Base-by-base conservation (phyloP, 1,140 invertebrate genomes). In the Colletes latitarsis region DNA sequence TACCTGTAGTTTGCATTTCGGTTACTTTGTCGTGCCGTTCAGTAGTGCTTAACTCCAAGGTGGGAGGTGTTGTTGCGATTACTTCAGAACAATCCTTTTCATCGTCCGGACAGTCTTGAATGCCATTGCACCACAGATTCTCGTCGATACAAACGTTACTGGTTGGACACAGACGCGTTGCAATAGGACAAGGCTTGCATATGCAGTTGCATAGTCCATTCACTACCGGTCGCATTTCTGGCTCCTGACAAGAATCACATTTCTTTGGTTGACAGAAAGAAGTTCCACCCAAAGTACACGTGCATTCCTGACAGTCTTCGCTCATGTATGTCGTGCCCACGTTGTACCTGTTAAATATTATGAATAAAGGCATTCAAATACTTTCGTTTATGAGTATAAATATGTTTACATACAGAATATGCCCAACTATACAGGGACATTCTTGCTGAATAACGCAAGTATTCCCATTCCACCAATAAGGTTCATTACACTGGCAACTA, bases 101-200 rank as follows among this genome's bases (percentile, higher is more conserved):
- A 92, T 98, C 97, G 92, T 98, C 97, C 4, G 95, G 95, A 90
- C 97, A 98, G 89, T 98, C 96, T 82, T 95, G 94, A 0, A 97
- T 92, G 0, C 97, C 97, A 90, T 98, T 95, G 92, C 97, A 98
- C 96, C 97, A 97, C 1, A 94, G 92, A 2, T 94, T 92, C 75
- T 95, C 93, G 1, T 96, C 93, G 9, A 98, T 95, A 87, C 97
- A 98, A 64, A 96, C 92, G 58, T 96, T 95, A 87, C 95, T 97
- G 0, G 96, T 96, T 0, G 95, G 96, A 88, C 97, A 98, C 21
- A 97, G 92, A 63, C 93, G 93, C 14, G 95, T 95, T 19, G 94
- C 94, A 14, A 88, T 82, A 9, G 94, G 94, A 87, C 97, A 98
- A 0, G 95, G 95, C 86, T 95, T 94, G 89, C 97, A 98, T 1